Percentiles rank a stretch among this genome's conserved stretches.
Evolutionary conservation across 2,113 vertebrate species (phyloP).

Genomic region (Halichoerus grypus): DNA sequence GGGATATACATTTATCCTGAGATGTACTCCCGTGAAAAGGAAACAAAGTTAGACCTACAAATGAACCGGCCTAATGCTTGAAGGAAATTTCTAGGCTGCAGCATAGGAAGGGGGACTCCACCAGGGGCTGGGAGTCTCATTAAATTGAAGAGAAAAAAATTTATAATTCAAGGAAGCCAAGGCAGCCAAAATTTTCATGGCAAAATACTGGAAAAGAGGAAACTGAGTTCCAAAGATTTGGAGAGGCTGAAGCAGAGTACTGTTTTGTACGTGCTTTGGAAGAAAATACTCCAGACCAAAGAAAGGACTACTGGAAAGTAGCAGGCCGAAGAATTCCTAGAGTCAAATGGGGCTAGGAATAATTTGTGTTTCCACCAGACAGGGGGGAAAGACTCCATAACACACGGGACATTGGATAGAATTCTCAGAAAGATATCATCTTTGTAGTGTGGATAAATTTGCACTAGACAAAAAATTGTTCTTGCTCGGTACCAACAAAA

Average conservation of each 20-base stretch:
- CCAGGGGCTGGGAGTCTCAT: neutral
- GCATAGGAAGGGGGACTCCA: neutral
- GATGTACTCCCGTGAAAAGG: neutral
- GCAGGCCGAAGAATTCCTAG: neutral
- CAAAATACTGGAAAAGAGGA: neutral
- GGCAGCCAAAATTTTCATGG: neutral
- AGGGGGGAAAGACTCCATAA: neutral
- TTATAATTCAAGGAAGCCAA: neutral
- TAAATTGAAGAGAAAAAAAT: neutral
- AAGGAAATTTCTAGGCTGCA: neutral
- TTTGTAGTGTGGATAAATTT: neutral
- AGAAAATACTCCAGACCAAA: neutral
- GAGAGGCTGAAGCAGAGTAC: neutral
- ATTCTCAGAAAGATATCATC: neutral
- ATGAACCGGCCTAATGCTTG: neutral
- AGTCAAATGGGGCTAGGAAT: neutral
- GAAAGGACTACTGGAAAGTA: neutral
- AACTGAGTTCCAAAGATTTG: neutral
- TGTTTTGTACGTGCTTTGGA: neutral
- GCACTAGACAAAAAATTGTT: neutral
- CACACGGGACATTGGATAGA: neutral
- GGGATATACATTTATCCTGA: neutral
- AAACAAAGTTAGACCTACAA: neutral
- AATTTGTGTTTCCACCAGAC: neutral
- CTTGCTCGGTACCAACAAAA: neutral